Evolutionary conservation across 2,888 invertebrate species (phyloP).

Genomic region (Drosophila atripex): DNA sequence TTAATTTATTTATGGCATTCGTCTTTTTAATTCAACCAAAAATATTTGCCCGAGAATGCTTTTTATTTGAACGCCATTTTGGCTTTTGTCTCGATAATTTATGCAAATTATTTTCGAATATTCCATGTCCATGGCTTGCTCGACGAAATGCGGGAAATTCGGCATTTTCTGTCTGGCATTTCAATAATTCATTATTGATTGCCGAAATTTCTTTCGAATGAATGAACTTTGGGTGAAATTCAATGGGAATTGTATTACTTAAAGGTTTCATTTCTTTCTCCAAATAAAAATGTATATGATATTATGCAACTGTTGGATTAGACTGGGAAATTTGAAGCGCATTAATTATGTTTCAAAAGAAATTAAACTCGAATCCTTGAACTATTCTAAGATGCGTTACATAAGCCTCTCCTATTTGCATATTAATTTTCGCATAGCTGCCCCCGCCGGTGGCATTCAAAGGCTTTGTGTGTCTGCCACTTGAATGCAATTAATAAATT

Average conservation of each 20-base stretch:
- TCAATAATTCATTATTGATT: slow-evolving; percentile 38
- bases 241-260: slow-evolving; percentile 16
- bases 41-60: slow-evolving; percentile 27
- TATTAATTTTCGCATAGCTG: slow-evolving; percentile 1
- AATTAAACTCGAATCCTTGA: slow-evolving; percentile 2
- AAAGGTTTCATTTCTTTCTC: not conserved
- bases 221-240: slow-evolving; percentile 37
- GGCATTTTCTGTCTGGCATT: slow-evolving; percentile 24
- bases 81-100: slow-evolving; percentile 57
- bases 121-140: slow-evolving; percentile 16
- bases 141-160: slow-evolving; percentile 15
- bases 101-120: slow-evolving; percentile 59
- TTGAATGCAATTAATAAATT: slow-evolving; percentile 38
- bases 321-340: not conserved
- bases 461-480: slow-evolving; percentile 6
- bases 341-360: not conserved
- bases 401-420: not conserved
- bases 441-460: not conserved
- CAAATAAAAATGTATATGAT: not conserved
- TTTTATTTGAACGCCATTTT: slow-evolving; percentile 32
- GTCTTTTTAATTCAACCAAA: slow-evolving; percentile 42
- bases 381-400: slow-evolving; percentile 1
- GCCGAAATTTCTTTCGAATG: slow-evolving; percentile 31
- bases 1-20: slow-evolving; percentile 47
- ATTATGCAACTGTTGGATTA: not conserved